Conservation (phyloP, 2,888 invertebrate species). For the Catocala sponsa region DNA sequence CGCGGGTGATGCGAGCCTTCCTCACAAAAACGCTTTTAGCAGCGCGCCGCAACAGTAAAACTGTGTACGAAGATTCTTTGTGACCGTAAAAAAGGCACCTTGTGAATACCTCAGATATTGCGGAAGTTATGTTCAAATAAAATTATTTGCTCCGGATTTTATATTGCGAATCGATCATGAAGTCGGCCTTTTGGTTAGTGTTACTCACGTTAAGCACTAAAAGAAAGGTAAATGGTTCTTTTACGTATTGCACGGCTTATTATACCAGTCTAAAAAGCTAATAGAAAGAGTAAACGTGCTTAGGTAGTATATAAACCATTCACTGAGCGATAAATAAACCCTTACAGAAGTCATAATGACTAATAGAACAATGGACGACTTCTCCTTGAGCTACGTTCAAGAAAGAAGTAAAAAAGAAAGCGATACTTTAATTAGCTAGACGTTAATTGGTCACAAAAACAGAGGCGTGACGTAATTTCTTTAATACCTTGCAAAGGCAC, state of each 20-base stretch:
- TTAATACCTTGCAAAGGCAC: constrained; percentile 57
- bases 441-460: constrained; percentile 58
- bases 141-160: constrained; percentile 56
- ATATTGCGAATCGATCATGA: constrained; percentile 49
- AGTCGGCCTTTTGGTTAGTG: constrained; percentile 1
- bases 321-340: constrained; percentile 25
- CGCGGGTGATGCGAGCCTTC: constrained; percentile 59
- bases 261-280: background rate
- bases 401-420: constrained; percentile 44
- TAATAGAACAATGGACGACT: constrained; percentile 26
- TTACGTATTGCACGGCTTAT: constrained; percentile 1
- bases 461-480: constrained; percentile 63
- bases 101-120: constrained; percentile 67
- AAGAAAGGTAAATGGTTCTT: background rate
- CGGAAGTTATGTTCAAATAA: constrained; percentile 55
- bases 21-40: constrained; percentile 74
- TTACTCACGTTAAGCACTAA: background rate
- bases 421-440: constrained; percentile 53
- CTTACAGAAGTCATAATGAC: constrained; percentile 19
- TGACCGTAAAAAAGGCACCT: constrained; percentile 64
- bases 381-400: constrained; percentile 25
- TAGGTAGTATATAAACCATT: no score
- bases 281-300: background rate
- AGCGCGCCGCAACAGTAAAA: constrained; percentile 62
- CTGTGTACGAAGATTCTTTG: constrained; percentile 69